These are phyloP conservation scores for Theristicus caerulescens DNA, from an alignment of 2,113 vertebrate species.

Conservation along the genomic window DNA sequence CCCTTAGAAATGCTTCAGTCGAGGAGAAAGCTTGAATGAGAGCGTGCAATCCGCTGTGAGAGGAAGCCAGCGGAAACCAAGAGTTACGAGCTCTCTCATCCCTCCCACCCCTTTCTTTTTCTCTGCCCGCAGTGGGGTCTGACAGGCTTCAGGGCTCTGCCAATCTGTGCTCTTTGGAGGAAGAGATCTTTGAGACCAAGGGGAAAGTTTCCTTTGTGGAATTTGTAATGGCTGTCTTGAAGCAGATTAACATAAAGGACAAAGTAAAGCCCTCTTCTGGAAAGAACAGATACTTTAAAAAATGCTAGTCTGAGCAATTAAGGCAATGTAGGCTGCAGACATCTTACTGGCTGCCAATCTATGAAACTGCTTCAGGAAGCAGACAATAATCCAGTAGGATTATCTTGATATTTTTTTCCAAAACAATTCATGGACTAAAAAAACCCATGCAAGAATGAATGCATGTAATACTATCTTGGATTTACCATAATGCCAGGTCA, in stretches of 20 bases:
- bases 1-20: neutral
- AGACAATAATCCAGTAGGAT: neutral
- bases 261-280: neutral
- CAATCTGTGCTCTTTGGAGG: neutral
- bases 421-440: neutral
- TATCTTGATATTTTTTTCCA: neutral
- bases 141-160: neutral
- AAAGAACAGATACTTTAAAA: neutral
- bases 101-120: neutral
- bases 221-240: neutral
- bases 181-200: neutral
- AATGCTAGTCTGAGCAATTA: neutral
- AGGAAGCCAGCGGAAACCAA: neutral
- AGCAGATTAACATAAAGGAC: neutral
- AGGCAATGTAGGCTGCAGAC: neutral
- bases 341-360: neutral
- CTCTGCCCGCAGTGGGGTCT: neutral
- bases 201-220: neutral
- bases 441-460: neutral
- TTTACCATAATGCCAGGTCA: neutral
- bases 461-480: accelerated
- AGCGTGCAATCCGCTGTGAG: neutral
- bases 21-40: neutral
- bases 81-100: neutral
- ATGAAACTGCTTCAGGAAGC: neutral